Base-by-base conservation (phyloP, 2,113 vertebrate species). In the Phylloscopus whistleri region DNA sequence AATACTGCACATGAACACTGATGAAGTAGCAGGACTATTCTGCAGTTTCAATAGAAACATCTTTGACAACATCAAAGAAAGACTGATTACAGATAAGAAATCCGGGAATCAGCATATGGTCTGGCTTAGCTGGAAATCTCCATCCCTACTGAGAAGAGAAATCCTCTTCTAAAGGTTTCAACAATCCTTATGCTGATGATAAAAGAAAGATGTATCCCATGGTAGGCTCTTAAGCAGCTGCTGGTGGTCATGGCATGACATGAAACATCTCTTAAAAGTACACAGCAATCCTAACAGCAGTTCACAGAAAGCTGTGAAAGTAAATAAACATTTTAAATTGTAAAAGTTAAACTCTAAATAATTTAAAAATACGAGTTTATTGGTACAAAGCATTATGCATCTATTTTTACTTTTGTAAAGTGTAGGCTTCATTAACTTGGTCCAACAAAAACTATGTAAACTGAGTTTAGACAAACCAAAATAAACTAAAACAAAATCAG, bases 71-170 rank as follows among this genome's bases (percentile, higher is more conserved):
- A 91, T 60, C 59, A 93, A 94, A 86, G 51, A 83, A 66, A 66
- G 64, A 77, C 76, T 72, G 74, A 94, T 76, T 87, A 87, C 67
- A 73, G 85, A 88, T 74, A 90, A 83, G 84, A 96, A 96, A 92
- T 89, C 78, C 2, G 1, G 31, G 87, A 94, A 94, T 85, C 67
- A 28, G 82, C 93, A 95, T 89, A 73, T 68, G 92, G 87, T 83
- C 74, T 91, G 92, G 84, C 82, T 96, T 95, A 95, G 68, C 48
- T 90, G 88, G 75, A 90, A 93, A 94, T 78, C 92, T 94, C 82
- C 41, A 56, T 56, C 48, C 81, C 62, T 68, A 63, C 37, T 53
- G 92, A 84, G 85, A 35, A 77, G 64, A 90, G 87, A 88, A 95
- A 67, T 91, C 83, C 93, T 90, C 88, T 94, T 81, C 56, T 74